Conservation (phyloP, 2,888 invertebrate genomes). For the Mellilla xanthometata region DNA sequence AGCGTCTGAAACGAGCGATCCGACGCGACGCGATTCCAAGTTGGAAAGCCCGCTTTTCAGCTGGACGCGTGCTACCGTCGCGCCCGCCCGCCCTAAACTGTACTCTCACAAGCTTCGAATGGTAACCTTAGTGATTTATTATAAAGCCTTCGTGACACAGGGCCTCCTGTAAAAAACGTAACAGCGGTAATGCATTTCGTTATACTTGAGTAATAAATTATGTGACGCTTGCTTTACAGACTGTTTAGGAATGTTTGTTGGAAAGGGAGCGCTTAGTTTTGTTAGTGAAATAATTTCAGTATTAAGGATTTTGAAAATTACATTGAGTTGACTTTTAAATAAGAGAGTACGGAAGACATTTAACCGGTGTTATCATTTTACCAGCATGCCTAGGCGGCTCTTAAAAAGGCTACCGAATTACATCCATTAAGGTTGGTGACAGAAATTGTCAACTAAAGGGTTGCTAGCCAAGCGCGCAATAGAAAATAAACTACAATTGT, state of each 20-base stretch:
- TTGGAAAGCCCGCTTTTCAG: background rate
- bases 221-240: conserved; percentile 33
- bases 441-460: too few relatives aligned
- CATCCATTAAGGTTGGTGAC: too few relatives aligned
- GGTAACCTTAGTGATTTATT: conserved; percentile 63
- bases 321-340: too few relatives aligned
- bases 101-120: conserved; percentile 25
- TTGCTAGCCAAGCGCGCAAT: too few relatives aligned
- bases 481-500: too few relatives aligned
- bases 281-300: too few relatives aligned
- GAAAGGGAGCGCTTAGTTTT: background rate
- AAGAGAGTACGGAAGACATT: too few relatives aligned
- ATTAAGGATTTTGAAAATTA: too few relatives aligned
- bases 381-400: too few relatives aligned
- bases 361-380: too few relatives aligned
- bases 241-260: background rate
- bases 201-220: conserved; percentile 39
- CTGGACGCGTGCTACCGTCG: conserved; percentile 41
- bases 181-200: conserved; percentile 56
- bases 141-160: conserved; percentile 52
- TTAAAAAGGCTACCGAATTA: too few relatives aligned
- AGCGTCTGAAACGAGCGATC: conserved; percentile 30
- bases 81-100: conserved; percentile 69
- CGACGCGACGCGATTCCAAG: background rate
- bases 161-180: conserved; percentile 49